A percentile compares a stretch with the other conserved stretches of the same genome.
phyloP scores from a whole-genome alignment of 2,113 vertebrate genomes.

The Sardina pilchardus region DNA sequence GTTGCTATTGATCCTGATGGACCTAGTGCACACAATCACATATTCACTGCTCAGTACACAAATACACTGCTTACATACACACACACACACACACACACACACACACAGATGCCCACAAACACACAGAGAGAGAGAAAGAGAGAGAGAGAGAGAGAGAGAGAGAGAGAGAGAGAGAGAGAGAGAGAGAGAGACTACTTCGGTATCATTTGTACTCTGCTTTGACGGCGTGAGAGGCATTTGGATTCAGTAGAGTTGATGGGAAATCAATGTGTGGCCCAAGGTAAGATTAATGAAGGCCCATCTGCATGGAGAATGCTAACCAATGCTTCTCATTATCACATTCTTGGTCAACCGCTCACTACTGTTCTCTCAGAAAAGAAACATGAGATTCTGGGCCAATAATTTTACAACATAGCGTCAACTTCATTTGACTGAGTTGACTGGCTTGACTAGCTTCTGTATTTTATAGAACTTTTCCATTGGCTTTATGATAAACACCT shows the following conservation, averaged over 20 bases:
- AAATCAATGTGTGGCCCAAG: slow-evolving; percentile 43
- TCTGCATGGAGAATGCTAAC: slow-evolving; percentile 13
- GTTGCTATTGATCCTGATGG: slow-evolving; percentile 60
- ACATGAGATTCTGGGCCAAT: not conserved
- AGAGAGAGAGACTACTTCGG: not conserved
- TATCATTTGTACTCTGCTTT: slow-evolving; percentile 26
- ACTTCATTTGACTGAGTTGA: no score
- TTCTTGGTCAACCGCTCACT: not conserved
- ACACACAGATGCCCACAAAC: not conserved
- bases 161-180: not conserved
- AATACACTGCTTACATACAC: not conserved
- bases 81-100: slow-evolving; percentile 13
- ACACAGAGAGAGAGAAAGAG: not conserved
- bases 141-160: not conserved
- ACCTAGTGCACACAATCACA: slow-evolving; percentile 34
- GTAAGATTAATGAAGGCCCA: slow-evolving; percentile 44
- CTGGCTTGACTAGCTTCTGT: not conserved
- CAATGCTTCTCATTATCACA: not conserved
- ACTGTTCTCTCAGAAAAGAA: not conserved
- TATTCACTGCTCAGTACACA: slow-evolving; percentile 23
- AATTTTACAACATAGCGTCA: not conserved
- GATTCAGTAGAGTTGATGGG: slow-evolving; percentile 37
- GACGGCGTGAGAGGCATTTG: slow-evolving; percentile 33
- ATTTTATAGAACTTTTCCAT: not conserved
- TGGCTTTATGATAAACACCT: not conserved